A percentile compares a stretch with the other conserved stretches of the same genome.
Conservation (phyloP, 2,888 invertebrate species). For the Rotaria sp. region DNA sequence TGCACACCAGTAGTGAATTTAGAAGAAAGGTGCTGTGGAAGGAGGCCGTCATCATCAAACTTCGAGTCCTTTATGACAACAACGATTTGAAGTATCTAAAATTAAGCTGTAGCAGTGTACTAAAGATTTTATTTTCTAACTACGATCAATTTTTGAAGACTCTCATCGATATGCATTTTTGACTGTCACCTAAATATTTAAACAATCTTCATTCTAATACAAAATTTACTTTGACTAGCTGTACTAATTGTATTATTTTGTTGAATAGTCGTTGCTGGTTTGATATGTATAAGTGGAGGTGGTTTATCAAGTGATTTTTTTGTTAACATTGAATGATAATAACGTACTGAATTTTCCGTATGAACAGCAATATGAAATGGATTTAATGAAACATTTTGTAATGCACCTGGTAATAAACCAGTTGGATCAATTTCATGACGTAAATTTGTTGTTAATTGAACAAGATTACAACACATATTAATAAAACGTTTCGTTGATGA, state of each 20-base stretch:
- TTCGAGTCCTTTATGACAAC: no score
- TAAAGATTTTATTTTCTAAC: no score
- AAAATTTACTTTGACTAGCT: background rate
- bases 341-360: background rate
- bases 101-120: no score
- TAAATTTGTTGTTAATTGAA: background rate
- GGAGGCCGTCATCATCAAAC: no score
- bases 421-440: background rate
- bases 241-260: background rate
- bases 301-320: background rate
- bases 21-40: no score
- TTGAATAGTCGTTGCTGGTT: background rate
- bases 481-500: conserved; percentile 12
- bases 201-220: no score
- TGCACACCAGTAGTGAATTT: no score
- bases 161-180: no score
- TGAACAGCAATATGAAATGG: conserved; percentile 9
- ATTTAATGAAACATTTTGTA: background rate
- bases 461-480: background rate
- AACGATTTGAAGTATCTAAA: no score
- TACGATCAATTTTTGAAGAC: no score
- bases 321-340: conserved; percentile 1
- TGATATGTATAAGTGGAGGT: background rate
- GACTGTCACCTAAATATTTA: no score
- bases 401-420: background rate